Evolutionary conservation across 2,113 vertebrate genomes (phyloP).

Genomic region (Uria aalge): DNA sequence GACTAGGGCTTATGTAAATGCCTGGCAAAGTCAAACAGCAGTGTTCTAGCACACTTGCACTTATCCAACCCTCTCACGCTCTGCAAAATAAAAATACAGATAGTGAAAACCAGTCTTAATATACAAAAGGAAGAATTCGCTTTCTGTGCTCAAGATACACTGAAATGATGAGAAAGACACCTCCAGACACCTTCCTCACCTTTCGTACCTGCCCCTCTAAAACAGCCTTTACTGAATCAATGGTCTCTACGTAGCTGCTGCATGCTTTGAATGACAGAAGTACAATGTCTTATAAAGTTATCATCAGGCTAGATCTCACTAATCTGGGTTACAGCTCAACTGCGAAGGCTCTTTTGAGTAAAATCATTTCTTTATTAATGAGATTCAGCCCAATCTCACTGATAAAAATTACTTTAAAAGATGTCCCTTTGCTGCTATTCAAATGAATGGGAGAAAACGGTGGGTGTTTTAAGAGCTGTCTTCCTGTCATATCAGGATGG

Average conservation of each 20-base stretch:
- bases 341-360: constrained; percentile 75
- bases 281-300: constrained; percentile 63
- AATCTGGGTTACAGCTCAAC: constrained; percentile 74
- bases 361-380: constrained; percentile 80
- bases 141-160: not conserved
- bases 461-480: constrained; percentile 82
- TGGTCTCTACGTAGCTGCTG: not conserved
- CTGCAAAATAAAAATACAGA: constrained; percentile 25
- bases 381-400: constrained; percentile 74
- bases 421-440: constrained; percentile 79
- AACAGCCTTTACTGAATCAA: not conserved
- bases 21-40: constrained; percentile 21
- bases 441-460: constrained; percentile 77
- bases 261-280: not conserved
- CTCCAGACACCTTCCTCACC: not conserved
- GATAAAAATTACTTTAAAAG: constrained; percentile 79
- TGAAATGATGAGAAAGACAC: constrained; percentile 14
- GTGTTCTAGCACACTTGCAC: not conserved
- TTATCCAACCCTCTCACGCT: not conserved
- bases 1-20: not conserved
- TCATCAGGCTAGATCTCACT: constrained; percentile 67
- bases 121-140: not conserved
- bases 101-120: not conserved
- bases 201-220: not conserved
- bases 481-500: constrained; percentile 77